Base-by-base conservation (phyloP, 1,140 invertebrate genomes). In the Stegodyphus mimosarum region DNA sequence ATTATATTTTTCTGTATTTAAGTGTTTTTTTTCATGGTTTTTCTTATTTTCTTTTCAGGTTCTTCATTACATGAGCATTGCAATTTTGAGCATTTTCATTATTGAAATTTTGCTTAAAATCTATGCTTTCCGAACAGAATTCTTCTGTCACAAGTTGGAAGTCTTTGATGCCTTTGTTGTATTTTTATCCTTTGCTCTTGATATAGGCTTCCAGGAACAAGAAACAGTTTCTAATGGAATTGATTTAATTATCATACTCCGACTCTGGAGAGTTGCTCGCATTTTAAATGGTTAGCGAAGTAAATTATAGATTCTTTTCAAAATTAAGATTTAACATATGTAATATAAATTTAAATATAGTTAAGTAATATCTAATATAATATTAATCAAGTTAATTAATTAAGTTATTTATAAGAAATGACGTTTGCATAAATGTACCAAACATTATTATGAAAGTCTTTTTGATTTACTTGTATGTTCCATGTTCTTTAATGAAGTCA, bases 91-190 rank as follows among this genome's bases (percentile, higher is more conserved):
- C 15, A 49, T 91, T 2, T 91, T 91, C 83, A 17, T 91, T 9
- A 74, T 91, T 53, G 91, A 91, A 83, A 89, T 91, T 71, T n/a
- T 81, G 13, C 55, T 89, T 7, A 89, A 90, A 63, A 72, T 91
- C 1, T 91, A 89, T 88, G 90, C 89, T 6, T 88, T 90, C 86
- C 77, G 90, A n/a, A 55, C 89, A 50, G 88, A 88, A 11, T 91
- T 90, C 83, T 90, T 91, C 81, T 88, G 88, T 52, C 89, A 90
- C 85, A 91, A 91, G 80, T 67, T 90, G 79, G 91, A 91, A 79
- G 55, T 91, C 77, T 91, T 91, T 89, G 91, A 91, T 89, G 90
- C 89, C 13, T 51, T 90, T 74, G 87, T 91, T 50, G 90, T 91
- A 6, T 87, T 91, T 60, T 51, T 90, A 2, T 91, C 91, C 9